Conservation (phyloP, 1,140 invertebrate genomes). For the Drosophila lacteicornis region DNA sequence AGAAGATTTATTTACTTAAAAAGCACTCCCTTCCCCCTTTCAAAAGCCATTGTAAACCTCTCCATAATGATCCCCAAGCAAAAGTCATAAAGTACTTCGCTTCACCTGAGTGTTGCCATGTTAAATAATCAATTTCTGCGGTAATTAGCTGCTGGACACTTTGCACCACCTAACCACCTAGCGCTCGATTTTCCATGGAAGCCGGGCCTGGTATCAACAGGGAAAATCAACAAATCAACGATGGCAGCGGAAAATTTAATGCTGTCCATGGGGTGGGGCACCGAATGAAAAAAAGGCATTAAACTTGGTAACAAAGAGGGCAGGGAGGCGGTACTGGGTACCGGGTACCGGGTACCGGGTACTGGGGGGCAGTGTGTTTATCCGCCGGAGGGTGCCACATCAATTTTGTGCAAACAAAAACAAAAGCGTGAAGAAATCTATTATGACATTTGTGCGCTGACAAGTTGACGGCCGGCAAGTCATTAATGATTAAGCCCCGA, state of each 20-base stretch:
- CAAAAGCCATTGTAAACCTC: background rate
- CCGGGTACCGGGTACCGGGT: background rate
- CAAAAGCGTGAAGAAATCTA: conserved; percentile 73
- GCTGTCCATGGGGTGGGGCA: background rate
- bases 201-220: conserved; percentile 50
- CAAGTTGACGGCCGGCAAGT: conserved; percentile 80
- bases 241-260: conserved; percentile 33
- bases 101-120: background rate
- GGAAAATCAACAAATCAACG: conserved; percentile 68
- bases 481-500: conserved; percentile 65
- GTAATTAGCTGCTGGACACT: conserved; percentile 42
- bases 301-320: conserved; percentile 20
- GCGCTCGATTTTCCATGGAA: conserved; percentile 8
- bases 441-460: conserved; percentile 77
- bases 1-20: too few relatives aligned
- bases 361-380: conserved; percentile 6
- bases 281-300: conserved; percentile 51
- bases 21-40: background rate
- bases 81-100: background rate
- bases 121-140: conserved; percentile 38
- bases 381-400: conserved; percentile 36
- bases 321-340: background rate
- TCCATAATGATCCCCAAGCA: background rate
- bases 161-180: background rate
- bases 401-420: conserved; percentile 59